A percentile compares a stretch with the other conserved stretches of the same genome.
Evolutionary conservation across 2,113 vertebrate genomes (phyloP).

Genomic region (Alligator mississippiensis): DNA sequence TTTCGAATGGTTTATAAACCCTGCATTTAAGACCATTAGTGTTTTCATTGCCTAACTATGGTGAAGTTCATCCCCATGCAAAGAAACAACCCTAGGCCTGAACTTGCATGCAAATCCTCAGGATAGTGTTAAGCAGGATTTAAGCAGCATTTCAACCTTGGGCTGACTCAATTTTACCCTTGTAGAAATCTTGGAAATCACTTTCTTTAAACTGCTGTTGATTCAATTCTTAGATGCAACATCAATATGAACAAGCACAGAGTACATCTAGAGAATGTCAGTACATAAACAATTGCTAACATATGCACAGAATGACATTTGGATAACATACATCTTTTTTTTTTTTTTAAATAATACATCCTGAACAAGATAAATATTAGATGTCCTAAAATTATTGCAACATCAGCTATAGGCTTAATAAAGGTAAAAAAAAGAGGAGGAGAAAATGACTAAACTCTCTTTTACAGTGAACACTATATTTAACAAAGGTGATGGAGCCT

Average conservation of each 20-base stretch:
- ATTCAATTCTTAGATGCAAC: background rate
- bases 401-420: background rate
- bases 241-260: background rate
- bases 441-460: background rate
- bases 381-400: background rate
- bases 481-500: background rate
- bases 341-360: fast-evolving
- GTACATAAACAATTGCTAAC: fast-evolving
- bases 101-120: background rate
- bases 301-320: background rate
- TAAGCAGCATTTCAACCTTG: background rate
- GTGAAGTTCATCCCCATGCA: background rate
- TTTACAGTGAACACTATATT: background rate
- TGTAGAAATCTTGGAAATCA: background rate
- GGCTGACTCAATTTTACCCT: background rate
- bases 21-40: background rate
- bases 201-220: background rate
- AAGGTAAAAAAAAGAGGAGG: background rate
- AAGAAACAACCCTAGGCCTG: background rate
- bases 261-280: background rate
- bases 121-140: background rate
- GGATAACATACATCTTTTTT: background rate
- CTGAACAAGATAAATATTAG: background rate
- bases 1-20: background rate
- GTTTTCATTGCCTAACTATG: background rate